Evolutionary conservation across 2,113 vertebrate genomes (phyloP), one percentile per base, ranked within the genome.

Genomic region (Limnothrissa miodon): DNA sequence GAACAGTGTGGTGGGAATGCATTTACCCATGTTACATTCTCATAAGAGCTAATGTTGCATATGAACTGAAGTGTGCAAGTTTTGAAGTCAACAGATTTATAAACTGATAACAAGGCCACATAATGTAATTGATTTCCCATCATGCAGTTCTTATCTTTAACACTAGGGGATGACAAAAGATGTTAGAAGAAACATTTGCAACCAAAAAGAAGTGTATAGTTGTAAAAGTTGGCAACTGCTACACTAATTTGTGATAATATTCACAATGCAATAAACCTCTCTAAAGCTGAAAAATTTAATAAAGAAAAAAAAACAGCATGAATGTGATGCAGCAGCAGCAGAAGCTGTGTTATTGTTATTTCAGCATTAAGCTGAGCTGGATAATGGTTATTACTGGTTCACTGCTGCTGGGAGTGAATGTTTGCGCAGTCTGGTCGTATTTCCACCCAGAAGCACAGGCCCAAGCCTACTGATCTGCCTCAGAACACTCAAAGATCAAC

Each of bases 401-500:
- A 62, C 13, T 74, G 10, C 66, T 36, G 9, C 5, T 74, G 66
- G 46, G 39, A 39, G 23, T 70, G 51, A 45, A 79, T 82, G 83
- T n/a, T 39, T 59, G 13, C 29, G 36, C 9, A 0, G 80, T n/a
- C 44, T 82, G 53, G 19, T 33, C 44, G 78, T 19, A 56, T 45
- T 80, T 33, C 59, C 25, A 70, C 29, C 19, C 44, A 1, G n/a
- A 33, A n/a, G 39, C 36, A 46, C 5, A 42, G 66, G n/a, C 23
- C 2, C 56, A 39, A 56, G 46, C 7, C 81, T 70, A 4, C 42
- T 74, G 82, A 85, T 82, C 83, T 5, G 79, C 19, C 42, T 36
- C 45, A 53, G 44, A 78, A 78, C 70, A 46, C 39, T 79, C 79
- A 70, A 82, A 45, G 39, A 79, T 39, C 21, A 79, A 80, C 80